These are phyloP conservation scores for Eriocheir sinensis DNA, from an alignment of 1,140 invertebrate species.

Conservation along the genomic window DNA sequence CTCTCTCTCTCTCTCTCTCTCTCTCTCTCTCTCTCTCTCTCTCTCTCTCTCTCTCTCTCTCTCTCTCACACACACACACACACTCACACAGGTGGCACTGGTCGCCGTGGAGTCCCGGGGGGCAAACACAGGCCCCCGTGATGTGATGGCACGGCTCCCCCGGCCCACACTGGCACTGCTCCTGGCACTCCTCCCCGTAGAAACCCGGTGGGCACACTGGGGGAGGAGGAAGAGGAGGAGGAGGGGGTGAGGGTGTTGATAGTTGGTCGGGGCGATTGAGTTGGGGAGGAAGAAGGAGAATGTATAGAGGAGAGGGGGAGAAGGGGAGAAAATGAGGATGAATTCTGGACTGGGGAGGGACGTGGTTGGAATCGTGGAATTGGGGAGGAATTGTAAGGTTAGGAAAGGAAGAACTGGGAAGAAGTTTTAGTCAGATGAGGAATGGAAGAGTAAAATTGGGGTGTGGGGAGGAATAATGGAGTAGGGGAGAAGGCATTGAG, in stretches of 20 bases:
- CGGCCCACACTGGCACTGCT: conserved; percentile 86
- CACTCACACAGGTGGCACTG: conserved; percentile 87
- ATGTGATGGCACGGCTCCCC: conserved; percentile 82
- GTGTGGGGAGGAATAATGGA: too few relatives aligned
- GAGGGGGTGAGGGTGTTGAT: background rate
- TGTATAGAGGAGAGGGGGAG: conserved; percentile 80
- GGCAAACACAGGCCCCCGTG: conserved; percentile 62
- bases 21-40: background rate
- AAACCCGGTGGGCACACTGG: conserved; percentile 93
- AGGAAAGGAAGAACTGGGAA: too few relatives aligned
- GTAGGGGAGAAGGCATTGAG: too few relatives aligned
- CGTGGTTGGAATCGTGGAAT: background rate
- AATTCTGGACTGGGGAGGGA: background rate
- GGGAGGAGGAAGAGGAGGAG: background rate
- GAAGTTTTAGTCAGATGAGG: too few relatives aligned
- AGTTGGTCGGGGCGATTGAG: conserved; percentile 80
- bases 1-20: background rate
- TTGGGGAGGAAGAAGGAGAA: background rate
- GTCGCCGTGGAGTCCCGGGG: conserved; percentile 74
- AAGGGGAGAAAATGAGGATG: too few relatives aligned
- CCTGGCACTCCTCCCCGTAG: conserved; percentile 93
- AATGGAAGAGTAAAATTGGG: too few relatives aligned
- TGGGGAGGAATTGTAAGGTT: background rate
- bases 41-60: background rate
- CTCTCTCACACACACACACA: background rate